Base-by-base conservation (phyloP, 1,140 invertebrate genomes). In the Nixonia krombeini region DNA sequence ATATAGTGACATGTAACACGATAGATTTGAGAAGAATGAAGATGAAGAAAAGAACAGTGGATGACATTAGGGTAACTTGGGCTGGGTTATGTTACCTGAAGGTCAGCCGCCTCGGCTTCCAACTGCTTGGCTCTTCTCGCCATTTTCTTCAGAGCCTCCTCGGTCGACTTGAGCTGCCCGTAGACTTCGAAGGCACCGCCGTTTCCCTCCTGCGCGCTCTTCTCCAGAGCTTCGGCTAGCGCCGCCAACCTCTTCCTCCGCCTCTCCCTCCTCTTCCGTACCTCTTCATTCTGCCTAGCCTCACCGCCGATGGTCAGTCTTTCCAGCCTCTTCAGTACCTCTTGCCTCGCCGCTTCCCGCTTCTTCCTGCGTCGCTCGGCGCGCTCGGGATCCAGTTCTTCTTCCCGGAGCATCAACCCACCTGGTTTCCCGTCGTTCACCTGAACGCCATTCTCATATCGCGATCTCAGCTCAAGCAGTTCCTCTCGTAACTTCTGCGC, bases 251-350 rank as follows among this genome's bases (percentile, higher is more conserved):
- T 72, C 18, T 76, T 85, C 1, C 83, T 71, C 16, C 84, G 75
- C 10, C 78, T 78, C 15, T 85, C 84, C 0, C 84, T 61, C 1
- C 84, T 53, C 10, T 65, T 79, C 2, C 59, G 74, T 3, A 83
- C 41, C 40, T 84, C 82, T 5, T 58, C 51, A 50, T 85, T 78
- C 0, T 71, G 78, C 0, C 76, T 68, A 0, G 75, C 80, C 23
- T 85, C 84, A 13, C 84, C 84, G 0, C 84, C 84, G 10, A 85
- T 85, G 0, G 84, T 85, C 17, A 85, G 44, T 35, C 76, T 78
- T 15, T 84, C 83, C 21, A 85, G 37, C 17, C 75, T 69, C 10
- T 65, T 78, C 40, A 85, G 49, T 0, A 85, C 83, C 10, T 85
- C 83, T 29, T 77, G 75, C 49, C 75, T 75, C 2, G 84, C 84